phyloP scores from a whole-genome alignment of 2,113 vertebrate species.

The Callopanchax toddi region DNA sequence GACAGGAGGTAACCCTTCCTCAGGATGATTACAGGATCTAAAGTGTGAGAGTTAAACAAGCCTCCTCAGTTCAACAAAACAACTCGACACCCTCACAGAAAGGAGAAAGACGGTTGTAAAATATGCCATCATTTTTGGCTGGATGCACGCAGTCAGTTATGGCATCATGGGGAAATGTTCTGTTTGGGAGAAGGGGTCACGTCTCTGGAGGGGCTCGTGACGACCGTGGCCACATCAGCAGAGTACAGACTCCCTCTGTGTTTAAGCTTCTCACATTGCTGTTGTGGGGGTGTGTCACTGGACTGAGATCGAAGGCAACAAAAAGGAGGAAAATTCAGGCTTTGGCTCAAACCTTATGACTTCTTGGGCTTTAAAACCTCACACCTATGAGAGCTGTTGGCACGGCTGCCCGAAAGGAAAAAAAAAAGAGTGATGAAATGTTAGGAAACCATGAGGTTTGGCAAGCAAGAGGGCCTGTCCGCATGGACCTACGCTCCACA shows the following conservation, averaged over 20 bases:
- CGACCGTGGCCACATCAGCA: conserved; percentile 27
- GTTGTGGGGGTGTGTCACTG: conserved; percentile 6
- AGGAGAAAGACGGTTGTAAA: conserved; percentile 2
- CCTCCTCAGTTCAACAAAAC: too few species aligned
- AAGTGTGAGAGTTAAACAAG: conserved; percentile 2
- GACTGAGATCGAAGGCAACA: conserved; percentile 6
- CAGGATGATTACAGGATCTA: neutral
- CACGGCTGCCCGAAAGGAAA: conserved; percentile 50
- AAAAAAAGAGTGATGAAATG: conserved; percentile 56
- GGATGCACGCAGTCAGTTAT: conserved; percentile 15
- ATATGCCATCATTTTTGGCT: conserved; percentile 7
- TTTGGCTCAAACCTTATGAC: conserved; percentile 21
- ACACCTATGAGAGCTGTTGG: conserved; percentile 40
- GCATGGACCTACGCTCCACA: conserved; percentile 5
- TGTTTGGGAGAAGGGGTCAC: conserved; percentile 41
- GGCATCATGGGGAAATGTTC: conserved; percentile 57
- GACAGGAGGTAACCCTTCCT: neutral
- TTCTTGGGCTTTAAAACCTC: conserved; percentile 41
- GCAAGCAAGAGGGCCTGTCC: conserved; percentile 33
- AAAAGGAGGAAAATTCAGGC: conserved; percentile 45
- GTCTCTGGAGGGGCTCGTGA: conserved; percentile 42
- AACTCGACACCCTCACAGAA: conserved; percentile 35
- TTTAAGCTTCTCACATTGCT: conserved; percentile 51
- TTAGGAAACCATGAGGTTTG: conserved; percentile 47
- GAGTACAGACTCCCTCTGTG: conserved; percentile 64